phyloP scores from a whole-genome alignment of 2,113 vertebrate species.

The Pelodiscus sinensis region DNA sequence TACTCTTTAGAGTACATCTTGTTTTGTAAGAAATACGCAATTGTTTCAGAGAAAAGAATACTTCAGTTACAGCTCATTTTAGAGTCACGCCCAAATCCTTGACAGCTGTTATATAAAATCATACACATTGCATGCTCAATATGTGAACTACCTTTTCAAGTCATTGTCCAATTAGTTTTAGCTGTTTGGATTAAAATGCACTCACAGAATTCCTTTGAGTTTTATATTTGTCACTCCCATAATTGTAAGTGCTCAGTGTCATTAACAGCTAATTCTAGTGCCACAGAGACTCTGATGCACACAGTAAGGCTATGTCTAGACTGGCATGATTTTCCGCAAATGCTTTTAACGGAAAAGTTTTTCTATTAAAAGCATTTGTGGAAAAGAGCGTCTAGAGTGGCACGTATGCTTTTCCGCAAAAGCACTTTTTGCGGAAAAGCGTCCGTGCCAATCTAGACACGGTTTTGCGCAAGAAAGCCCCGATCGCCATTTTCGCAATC shows the following conservation, averaged over 20 bases:
- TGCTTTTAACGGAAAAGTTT: too few relatives aligned
- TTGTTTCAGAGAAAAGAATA: slow-evolving; percentile 18
- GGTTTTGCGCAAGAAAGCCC: too few relatives aligned
- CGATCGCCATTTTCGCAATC: too few relatives aligned
- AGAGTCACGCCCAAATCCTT: neutral
- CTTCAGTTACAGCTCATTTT: neutral
- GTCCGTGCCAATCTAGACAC: too few relatives aligned
- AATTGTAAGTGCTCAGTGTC: neutral
- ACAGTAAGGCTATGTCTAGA: too few relatives aligned
- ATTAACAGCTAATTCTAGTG: slow-evolving; percentile 26
- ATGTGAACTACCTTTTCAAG: slow-evolving; percentile 44
- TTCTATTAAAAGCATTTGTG: too few relatives aligned
- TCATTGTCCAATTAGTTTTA: neutral
- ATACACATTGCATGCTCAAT: slow-evolving; percentile 36
- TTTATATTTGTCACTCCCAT: slow-evolving; percentile 39
- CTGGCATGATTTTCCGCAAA: too few relatives aligned
- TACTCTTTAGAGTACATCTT: neutral
- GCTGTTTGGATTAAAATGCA: slow-evolving; percentile 46
- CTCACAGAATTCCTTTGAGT: slow-evolving; percentile 29
- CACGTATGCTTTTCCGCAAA: too few relatives aligned
- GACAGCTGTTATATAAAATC: slow-evolving; percentile 10
- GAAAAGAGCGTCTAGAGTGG: too few relatives aligned
- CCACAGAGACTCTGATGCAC: neutral
- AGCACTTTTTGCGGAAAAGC: too few relatives aligned
- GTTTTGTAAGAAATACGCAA: neutral